Evolutionary conservation across 2,797 vertebrate species (phyloP), one percentile per base, ranked within the genome.

Genomic region (Aulostomus chinensis): DNA sequence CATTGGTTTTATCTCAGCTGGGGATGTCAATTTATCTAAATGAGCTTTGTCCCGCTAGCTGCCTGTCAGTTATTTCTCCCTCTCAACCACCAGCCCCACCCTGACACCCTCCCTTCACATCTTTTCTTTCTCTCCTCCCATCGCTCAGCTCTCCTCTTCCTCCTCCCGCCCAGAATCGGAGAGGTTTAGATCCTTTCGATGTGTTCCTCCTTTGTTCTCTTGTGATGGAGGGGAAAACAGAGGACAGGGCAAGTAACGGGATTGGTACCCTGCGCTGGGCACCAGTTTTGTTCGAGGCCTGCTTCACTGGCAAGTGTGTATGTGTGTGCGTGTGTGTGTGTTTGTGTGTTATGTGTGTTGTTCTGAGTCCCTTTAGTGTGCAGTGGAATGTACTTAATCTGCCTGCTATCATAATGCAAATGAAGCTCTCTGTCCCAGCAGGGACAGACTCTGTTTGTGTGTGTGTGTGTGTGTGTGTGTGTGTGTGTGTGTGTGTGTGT

Each of bases 341-440:
- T 56, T 39, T 38, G 53, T 62, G 37, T 73, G 61, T n/a, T n/a
- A n/a, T 74, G 49, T 64, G 70, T 72, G 67, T 83, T 63, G 68
- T 88, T 92, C 87, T 88, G 89, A 91, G 91, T 89, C 86, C 93
- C 94, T 95, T 96, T 96, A 93, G 92, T 94, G 94, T 96, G 94
- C 94, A 96, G 91, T 68, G 92, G 93, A 93, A 96, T 95, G 95
- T 95, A 86, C 89, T 92, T 98, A 97, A 98, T 97, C 94, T 93
- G 92, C 87, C 81, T 69, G 71, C 86, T 86, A 92, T 93, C 91
- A 88, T 91, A 92, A 95, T 97, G 95, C 93, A 96, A 94, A 98
- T 96, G 90, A 94, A 88, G 87, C 90, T 72, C 65, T 67, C 60
- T 36, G 38, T 76, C 84, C 70, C 84, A 83, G 81, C 64, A 1